A percentile compares a stretch with the other conserved stretches of the same genome.
phyloP scores from a whole-genome alignment of 2,797 vertebrate species.

The Tokudaia muenninki region DNA sequence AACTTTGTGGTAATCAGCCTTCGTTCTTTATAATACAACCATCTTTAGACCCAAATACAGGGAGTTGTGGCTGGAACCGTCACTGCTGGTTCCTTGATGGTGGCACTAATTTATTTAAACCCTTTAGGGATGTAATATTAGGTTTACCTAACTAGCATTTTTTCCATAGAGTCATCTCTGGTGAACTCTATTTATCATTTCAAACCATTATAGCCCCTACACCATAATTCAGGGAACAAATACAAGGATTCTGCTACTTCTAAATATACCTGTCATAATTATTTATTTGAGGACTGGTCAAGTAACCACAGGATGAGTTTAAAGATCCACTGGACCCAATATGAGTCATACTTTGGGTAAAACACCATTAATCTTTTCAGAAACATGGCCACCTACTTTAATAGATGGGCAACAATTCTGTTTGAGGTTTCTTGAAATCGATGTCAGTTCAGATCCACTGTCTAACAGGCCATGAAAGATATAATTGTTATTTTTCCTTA shows the following conservation, averaged over 20 bases:
- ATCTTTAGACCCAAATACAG: background rate
- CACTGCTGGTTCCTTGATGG: background rate
- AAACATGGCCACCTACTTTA: background rate
- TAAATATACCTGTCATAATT: background rate
- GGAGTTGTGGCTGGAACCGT: background rate
- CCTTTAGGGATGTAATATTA: background rate
- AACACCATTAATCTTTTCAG: background rate
- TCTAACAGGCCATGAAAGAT: background rate
- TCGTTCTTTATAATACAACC: background rate
- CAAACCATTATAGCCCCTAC: background rate
- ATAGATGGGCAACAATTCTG: background rate
- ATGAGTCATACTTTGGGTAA: background rate
- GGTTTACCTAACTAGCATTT: background rate
- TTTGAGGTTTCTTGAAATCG: background rate
- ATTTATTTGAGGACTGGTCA: background rate
- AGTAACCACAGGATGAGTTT: background rate
- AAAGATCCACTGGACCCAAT: background rate
- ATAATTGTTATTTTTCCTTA: background rate
- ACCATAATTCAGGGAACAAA: background rate
- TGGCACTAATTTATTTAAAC: background rate
- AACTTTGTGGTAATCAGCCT: background rate
- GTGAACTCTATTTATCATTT: background rate
- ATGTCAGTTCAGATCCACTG: background rate
- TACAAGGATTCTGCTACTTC: background rate
- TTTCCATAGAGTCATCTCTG: background rate